Evolutionary conservation across 2,888 invertebrate species (phyloP).

Genomic region (Melinaea marsaeus): DNA sequence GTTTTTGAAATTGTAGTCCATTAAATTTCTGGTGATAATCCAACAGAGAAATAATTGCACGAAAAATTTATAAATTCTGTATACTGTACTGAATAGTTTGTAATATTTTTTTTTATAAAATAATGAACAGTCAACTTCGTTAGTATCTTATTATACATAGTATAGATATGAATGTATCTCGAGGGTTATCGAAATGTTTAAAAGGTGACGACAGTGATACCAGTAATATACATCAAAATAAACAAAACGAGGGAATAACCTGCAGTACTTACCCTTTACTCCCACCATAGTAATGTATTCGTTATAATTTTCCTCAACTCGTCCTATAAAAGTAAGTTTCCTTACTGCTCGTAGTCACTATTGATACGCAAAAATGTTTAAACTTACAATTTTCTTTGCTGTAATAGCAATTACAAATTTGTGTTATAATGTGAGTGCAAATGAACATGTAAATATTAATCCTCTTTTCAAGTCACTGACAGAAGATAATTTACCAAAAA

Average conservation of each 20-base stretch:
- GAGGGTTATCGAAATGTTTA: constrained; percentile 20
- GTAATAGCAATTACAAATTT: not conserved
- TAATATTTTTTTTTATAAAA: too few species aligned
- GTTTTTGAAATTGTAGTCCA: too few species aligned
- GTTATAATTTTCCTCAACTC: constrained; percentile 3
- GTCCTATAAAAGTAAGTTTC: constrained; percentile 17
- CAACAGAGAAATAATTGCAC: too few species aligned
- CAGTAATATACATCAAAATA: constrained; percentile 13
- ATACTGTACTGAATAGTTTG: too few species aligned
- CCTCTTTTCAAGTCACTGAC: not conserved
- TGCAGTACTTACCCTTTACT: constrained; percentile 24
- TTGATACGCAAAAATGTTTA: not conserved
- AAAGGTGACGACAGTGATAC: not conserved
- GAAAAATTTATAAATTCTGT: too few species aligned
- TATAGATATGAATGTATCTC: not conserved
- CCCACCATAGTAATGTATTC: not conserved
- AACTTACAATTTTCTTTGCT: not conserved
- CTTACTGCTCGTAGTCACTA: not conserved
- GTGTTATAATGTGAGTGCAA: not conserved
- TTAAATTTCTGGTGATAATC: too few species aligned
- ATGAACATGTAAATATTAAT: not conserved
- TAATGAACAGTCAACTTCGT: too few species aligned
- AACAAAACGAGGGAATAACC: constrained; percentile 15
- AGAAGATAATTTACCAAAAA: not conserved
- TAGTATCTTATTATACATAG: not conserved